phyloP scores from a whole-genome alignment of 2,888 invertebrate genomes.

The Dysmachus trigonus region DNA sequence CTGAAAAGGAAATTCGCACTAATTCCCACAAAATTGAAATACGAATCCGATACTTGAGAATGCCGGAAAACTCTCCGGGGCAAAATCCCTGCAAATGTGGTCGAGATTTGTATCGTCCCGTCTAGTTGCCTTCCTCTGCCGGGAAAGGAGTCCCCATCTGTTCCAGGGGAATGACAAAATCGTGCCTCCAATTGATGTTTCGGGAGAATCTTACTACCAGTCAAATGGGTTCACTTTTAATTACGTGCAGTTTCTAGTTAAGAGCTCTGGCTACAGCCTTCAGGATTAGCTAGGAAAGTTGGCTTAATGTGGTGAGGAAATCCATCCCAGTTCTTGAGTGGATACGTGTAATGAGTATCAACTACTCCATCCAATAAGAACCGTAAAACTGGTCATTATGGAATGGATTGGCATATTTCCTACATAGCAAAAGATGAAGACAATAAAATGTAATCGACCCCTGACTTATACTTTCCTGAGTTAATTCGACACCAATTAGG shows the following conservation, averaged over 20 bases:
- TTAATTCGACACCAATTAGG: constrained; percentile 37
- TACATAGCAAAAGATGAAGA: constrained; percentile 30
- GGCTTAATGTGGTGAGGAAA: constrained; percentile 50
- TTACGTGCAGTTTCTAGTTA: constrained; percentile 49
- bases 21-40: constrained; percentile 51
- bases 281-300: constrained; percentile 46
- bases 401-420: constrained; percentile 32
- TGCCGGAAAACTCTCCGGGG: constrained; percentile 29
- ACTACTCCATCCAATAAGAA: background rate
- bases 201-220: constrained; percentile 34
- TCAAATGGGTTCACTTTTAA: constrained; percentile 48
- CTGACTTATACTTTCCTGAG: constrained; percentile 18
- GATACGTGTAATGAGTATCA: constrained; percentile 32
- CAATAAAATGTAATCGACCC: constrained; percentile 28
- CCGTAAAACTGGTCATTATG: constrained; percentile 28
- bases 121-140: background rate
- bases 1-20: constrained; percentile 47
- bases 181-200: constrained; percentile 1
- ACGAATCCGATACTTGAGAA: constrained; percentile 47
- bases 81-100: constrained; percentile 50
- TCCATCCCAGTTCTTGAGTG: constrained; percentile 25
- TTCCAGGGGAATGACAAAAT: background rate
- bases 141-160: background rate
- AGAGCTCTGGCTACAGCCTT: constrained; percentile 43
- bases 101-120: constrained; percentile 45